Evolutionary conservation across 2,113 vertebrate genomes (phyloP).

Genomic region (Indri indri): DNA sequence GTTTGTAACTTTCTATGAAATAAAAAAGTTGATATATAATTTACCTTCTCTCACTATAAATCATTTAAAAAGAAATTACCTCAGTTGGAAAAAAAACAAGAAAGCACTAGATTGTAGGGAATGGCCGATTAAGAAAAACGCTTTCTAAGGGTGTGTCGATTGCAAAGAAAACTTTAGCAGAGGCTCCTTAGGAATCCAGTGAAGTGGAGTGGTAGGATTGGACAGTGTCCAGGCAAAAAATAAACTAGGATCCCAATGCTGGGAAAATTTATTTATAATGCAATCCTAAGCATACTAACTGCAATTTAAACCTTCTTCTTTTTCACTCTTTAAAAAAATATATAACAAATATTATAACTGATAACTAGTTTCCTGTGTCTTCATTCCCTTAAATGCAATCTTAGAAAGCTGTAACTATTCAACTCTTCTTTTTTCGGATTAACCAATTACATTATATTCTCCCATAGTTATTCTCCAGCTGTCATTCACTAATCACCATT

Average conservation of each 20-base stretch:
- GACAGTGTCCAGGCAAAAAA: not conserved
- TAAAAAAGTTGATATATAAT: slow-evolving; percentile 31
- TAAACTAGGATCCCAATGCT: not conserved
- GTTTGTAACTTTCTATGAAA: not conserved
- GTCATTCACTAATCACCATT: not conserved
- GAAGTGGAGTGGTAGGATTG: not conserved
- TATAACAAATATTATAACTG: not conserved
- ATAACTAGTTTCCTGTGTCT: not conserved
- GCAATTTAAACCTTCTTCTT: not conserved
- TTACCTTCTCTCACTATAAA: not conserved
- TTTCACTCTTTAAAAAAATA: not conserved
- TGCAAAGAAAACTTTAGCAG: not conserved
- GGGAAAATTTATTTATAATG: not conserved
- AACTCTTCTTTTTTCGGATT: not conserved
- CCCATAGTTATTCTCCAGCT: not conserved
- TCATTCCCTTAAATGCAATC: not conserved
- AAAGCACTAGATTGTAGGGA: not conserved
- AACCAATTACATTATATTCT: not conserved
- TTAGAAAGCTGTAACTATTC: slow-evolving; percentile 19
- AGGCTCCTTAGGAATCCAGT: not conserved
- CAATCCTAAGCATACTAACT: not conserved
- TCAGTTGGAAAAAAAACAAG: no score
- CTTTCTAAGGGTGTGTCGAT: not conserved
- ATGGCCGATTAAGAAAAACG: not conserved
- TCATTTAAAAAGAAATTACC: not conserved